Evolutionary conservation across 2,113 vertebrate species (phyloP).

Genomic region (Chloropsis hardwickii): DNA sequence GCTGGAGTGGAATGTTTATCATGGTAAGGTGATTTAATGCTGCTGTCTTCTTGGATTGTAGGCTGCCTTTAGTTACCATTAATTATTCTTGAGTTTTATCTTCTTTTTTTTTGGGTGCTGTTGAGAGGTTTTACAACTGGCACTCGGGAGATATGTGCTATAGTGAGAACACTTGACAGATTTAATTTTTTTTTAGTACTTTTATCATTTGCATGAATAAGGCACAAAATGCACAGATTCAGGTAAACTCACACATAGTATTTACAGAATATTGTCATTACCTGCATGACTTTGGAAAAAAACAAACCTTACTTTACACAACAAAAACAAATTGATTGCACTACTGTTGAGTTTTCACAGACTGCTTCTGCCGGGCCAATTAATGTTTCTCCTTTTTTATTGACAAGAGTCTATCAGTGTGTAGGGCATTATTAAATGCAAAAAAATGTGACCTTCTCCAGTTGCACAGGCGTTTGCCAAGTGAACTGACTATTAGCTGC

Average conservation of each 20-base stretch:
- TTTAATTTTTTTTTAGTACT: constrained; percentile 70
- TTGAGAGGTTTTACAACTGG: constrained; percentile 72
- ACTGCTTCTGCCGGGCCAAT: constrained; percentile 67
- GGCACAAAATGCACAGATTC: constrained; percentile 99
- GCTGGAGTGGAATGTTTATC: constrained; percentile 76
- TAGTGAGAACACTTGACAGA: constrained; percentile 79
- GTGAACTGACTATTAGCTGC: constrained; percentile 45
- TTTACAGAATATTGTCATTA: constrained; percentile 91
- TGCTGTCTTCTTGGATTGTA: constrained; percentile 61
- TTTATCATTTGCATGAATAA: constrained; percentile 90
- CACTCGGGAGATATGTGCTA: constrained; percentile 73
- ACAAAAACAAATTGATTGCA: constrained; percentile 81
- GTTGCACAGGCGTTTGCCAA: constrained; percentile 1
- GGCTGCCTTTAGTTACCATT: constrained; percentile 63
- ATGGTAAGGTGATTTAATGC: constrained; percentile 64
- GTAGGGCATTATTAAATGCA: constrained; percentile 41
- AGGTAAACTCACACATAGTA: constrained; percentile 92
- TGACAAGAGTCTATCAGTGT: constrained; percentile 41
- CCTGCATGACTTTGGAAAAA: constrained; percentile 91
- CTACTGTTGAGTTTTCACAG: constrained; percentile 70
- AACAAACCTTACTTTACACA: constrained; percentile 68
- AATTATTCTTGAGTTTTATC: constrained; percentile 47
- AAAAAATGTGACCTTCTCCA: constrained; percentile 15
- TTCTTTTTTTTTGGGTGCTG: constrained; percentile 39
- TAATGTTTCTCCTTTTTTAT: constrained; percentile 20